These are phyloP conservation scores for Bos indicus DNA, from an alignment of 2,113 vertebrate species.

Conservation along the genomic window DNA sequence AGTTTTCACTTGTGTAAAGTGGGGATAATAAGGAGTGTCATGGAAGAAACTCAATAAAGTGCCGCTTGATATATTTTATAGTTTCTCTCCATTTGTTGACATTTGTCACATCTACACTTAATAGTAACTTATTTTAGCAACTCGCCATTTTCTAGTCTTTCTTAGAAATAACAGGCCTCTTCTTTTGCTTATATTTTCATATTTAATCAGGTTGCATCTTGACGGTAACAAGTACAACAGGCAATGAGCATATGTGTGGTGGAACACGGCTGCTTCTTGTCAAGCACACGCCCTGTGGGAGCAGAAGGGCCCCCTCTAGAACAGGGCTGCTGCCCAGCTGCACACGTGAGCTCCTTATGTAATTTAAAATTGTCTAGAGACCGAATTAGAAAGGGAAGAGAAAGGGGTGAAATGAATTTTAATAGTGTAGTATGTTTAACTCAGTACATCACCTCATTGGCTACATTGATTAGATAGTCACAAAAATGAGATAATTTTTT, in stretches of 20 bases:
- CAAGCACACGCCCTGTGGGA: rapidly evolving
- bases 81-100: background rate
- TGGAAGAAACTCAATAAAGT: background rate
- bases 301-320: too few relatives aligned
- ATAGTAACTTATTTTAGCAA: background rate
- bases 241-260: rapidly evolving
- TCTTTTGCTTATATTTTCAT: background rate
- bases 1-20: background rate
- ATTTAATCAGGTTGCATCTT: background rate
- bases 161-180: background rate
- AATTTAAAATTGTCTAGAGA: background rate
- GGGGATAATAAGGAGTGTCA: background rate
- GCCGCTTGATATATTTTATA: background rate
- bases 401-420: background rate
- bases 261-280: background rate
- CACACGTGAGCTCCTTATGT: background rate
- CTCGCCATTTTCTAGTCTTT: background rate
- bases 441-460: background rate
- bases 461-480: background rate
- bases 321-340: rapidly evolving
- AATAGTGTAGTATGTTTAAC: background rate
- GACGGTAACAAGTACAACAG: background rate
- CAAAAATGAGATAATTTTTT: background rate
- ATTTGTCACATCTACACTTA: background rate
- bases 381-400: background rate